A percentile compares a stretch with the other conserved stretches of the same genome.
These are phyloP conservation scores for Calephelis perditalis DNA, from an alignment of 2,888 invertebrate species.

Conservation along the genomic window DNA sequence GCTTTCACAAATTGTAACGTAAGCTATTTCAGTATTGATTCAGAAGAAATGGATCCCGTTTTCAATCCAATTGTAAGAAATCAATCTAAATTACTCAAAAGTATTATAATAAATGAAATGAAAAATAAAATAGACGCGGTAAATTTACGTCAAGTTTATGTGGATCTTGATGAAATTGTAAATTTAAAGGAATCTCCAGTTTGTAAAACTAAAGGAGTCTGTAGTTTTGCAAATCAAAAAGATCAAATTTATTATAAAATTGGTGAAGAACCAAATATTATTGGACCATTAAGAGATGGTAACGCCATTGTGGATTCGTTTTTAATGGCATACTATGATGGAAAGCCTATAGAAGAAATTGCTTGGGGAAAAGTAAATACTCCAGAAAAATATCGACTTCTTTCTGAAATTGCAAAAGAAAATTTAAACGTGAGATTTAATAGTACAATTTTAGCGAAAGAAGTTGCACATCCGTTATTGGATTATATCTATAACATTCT, in stretches of 20 bases:
- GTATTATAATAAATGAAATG: constrained; percentile 41
- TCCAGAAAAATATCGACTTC: constrained; percentile 41
- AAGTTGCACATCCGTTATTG: constrained; percentile 44
- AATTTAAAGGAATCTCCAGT: constrained; percentile 44
- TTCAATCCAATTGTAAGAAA: constrained; percentile 49
- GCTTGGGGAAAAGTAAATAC: constrained; percentile 53
- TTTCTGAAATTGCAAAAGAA: constrained; percentile 41
- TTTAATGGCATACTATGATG: constrained; percentile 60
- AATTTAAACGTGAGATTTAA: constrained; percentile 53
- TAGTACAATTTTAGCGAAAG: constrained; percentile 38
- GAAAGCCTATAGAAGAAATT: constrained; percentile 41
- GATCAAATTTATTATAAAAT: constrained; percentile 38
- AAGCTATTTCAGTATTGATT: constrained; percentile 37
- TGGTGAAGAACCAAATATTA: constrained; percentile 45
- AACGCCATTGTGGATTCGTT: constrained; percentile 50
- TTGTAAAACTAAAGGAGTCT: constrained; percentile 42
- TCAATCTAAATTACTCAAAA: constrained; percentile 35
- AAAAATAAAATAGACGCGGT: constrained; percentile 37
- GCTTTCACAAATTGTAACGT: constrained; percentile 52
- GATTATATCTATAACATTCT: constrained; percentile 41
- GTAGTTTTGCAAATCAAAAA: constrained; percentile 41
- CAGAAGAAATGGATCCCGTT: constrained; percentile 40
- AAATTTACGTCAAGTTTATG: constrained; percentile 39
- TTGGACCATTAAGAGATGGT: constrained; percentile 45
- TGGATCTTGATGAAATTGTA: constrained; percentile 43